Percentiles rank a stretch among this genome's conserved stretches.
Conservation (phyloP, 2,113 vertebrate species). For the Nerophis ophidion region DNA sequence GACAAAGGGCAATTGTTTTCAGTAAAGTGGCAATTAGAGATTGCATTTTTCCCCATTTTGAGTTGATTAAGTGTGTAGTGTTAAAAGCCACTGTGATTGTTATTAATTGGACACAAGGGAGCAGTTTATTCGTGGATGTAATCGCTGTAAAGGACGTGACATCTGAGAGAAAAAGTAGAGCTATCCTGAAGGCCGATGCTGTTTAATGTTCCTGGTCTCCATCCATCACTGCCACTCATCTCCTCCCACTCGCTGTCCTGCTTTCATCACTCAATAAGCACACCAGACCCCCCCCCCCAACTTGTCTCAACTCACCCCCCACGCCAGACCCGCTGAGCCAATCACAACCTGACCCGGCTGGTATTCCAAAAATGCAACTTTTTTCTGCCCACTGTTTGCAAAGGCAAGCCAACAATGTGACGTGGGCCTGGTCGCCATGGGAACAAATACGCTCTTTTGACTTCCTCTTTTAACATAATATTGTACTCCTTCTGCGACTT, state of each 20-base stretch:
- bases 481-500: conserved; percentile 50
- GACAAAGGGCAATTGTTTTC: too few relatives aligned
- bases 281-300: conserved; percentile 50
- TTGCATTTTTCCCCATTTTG: too few relatives aligned
- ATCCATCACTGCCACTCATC: conserved; percentile 58
- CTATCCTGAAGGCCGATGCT: not conserved
- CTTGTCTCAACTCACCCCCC: conserved; percentile 9
- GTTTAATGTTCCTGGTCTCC: conserved; percentile 23
- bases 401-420: conserved; percentile 33
- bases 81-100: conserved; percentile 11
- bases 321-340: conserved; percentile 39
- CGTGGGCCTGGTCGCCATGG: conserved; percentile 45
- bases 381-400: conserved; percentile 43
- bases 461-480: conserved; percentile 52
- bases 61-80: conserved; percentile 9
- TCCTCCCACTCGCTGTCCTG: conserved; percentile 56
- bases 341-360: conserved; percentile 49
- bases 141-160: conserved; percentile 17
- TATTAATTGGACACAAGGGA: conserved; percentile 24
- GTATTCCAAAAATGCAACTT: conserved; percentile 68
- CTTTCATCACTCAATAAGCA: conserved; percentile 71
- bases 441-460: conserved; percentile 42
- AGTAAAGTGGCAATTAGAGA: too few relatives aligned
- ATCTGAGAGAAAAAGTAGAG: conserved; percentile 8
- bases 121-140: conserved; percentile 10